A percentile compares a stretch with the other conserved stretches of the same genome.
Conservation (phyloP, 1,140 invertebrate genomes). For the Cepaea nemoralis region DNA sequence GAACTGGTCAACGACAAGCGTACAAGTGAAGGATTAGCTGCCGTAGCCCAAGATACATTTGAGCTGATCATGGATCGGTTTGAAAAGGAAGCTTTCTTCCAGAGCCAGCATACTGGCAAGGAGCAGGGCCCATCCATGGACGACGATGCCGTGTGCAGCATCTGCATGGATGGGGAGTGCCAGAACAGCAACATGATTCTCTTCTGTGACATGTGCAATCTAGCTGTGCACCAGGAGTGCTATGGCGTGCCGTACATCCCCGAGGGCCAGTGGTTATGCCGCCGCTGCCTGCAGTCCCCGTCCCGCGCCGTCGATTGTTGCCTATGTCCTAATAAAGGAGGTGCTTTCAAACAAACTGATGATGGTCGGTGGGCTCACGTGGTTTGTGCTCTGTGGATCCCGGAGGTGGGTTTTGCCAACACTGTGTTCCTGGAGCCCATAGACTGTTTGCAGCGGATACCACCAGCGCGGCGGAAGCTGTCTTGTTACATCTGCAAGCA, state of each 20-base stretch:
- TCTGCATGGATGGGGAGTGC: slow-evolving; percentile 91
- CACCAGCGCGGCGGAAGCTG: slow-evolving; percentile 92
- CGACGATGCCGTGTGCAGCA: slow-evolving; percentile 98
- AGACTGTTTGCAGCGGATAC: slow-evolving; percentile 95
- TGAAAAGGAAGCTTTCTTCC: slow-evolving; percentile 98
- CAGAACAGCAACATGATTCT: slow-evolving; percentile 95
- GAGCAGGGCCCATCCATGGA: slow-evolving; percentile 76
- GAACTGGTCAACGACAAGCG: slow-evolving; percentile 86
- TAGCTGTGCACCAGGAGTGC: slow-evolving; percentile 98
- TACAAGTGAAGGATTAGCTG: slow-evolving; percentile 51
- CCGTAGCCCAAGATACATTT: slow-evolving; percentile 80
- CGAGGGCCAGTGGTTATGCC: slow-evolving; percentile 98
- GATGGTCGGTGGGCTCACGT: slow-evolving; percentile 97
- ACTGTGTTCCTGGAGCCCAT: slow-evolving; percentile 92
- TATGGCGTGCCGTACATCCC: slow-evolving; percentile 99
- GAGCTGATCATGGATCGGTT: slow-evolving; percentile 95
- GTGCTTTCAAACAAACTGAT: slow-evolving; percentile 98
- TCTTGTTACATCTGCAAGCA: slow-evolving; percentile 97
- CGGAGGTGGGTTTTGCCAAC: slow-evolving; percentile 97
- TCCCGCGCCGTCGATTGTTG: slow-evolving; percentile 95
- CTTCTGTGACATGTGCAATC: slow-evolving; percentile 99
- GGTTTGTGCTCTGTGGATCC: slow-evolving; percentile 98
- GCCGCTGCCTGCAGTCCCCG: slow-evolving; percentile 93
- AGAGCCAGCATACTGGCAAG: slow-evolving; percentile 72
- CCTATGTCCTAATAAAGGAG: slow-evolving; percentile 96